These are phyloP conservation scores for Thalassoma bifasciatum DNA, from an alignment of 2,113 vertebrate species.

Conservation along the genomic window DNA sequence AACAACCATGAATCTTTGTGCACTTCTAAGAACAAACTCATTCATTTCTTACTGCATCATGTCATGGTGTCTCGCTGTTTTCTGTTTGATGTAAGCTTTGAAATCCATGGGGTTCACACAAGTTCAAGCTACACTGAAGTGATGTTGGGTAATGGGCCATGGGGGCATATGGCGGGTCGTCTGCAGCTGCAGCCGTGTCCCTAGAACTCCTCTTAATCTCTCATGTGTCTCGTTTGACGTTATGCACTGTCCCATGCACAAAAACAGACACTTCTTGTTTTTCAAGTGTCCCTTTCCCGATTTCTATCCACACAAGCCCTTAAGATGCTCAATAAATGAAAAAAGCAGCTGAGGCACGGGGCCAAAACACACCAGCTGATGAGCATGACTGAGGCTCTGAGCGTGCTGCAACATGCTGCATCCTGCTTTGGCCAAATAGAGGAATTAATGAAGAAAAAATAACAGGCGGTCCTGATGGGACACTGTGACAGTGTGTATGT, in stretches of 20 bases:
- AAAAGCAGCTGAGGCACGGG: slow-evolving; percentile 52
- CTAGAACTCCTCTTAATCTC: slow-evolving; percentile 72
- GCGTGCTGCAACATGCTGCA: slow-evolving; percentile 45
- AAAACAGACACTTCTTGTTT: slow-evolving; percentile 12
- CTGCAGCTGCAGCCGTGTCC: slow-evolving; percentile 46
- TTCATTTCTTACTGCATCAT: slow-evolving; percentile 12
- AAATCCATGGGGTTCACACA: slow-evolving; percentile 35
- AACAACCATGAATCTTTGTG: slow-evolving; percentile 3
- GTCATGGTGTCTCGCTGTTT: slow-evolving; percentile 29
- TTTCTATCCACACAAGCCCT: slow-evolving; percentile 46
- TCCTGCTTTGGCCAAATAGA: slow-evolving; percentile 51
- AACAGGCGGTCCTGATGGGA: slow-evolving; percentile 40
- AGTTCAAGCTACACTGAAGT: slow-evolving; percentile 38
- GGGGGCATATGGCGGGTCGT: slow-evolving; percentile 63
- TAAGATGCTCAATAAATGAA: slow-evolving; percentile 41
- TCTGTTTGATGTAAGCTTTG: slow-evolving; percentile 33
- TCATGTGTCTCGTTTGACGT: slow-evolving; percentile 37
- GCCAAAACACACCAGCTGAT: slow-evolving; percentile 6
- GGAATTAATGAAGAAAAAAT: slow-evolving; percentile 63
- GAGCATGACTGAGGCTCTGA: slow-evolving; percentile 47
- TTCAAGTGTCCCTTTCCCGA: slow-evolving; percentile 20
- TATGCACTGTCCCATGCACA: slow-evolving; percentile 13
- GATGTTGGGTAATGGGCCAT: slow-evolving; percentile 44
- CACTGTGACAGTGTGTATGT: slow-evolving; percentile 18
- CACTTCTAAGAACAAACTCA: not conserved